A percentile compares a stretch with the other conserved stretches of the same genome.
phyloP scores from a whole-genome alignment of 2,888 invertebrate species.

The Liopterus haemorrhoidalis region DNA sequence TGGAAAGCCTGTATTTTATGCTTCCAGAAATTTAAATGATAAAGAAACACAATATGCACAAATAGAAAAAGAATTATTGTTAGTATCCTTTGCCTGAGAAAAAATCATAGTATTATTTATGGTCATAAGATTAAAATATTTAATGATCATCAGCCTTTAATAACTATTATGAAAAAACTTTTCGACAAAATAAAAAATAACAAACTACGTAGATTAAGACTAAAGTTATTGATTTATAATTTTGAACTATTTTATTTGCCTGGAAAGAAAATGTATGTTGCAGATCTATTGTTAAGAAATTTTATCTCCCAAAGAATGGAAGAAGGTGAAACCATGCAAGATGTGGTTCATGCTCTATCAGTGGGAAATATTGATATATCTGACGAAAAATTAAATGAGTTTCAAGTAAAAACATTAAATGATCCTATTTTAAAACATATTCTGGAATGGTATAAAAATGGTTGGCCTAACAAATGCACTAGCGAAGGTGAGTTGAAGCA shows the following conservation, averaged over 20 bases:
- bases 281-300: slow-evolving; percentile 10
- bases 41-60: neutral
- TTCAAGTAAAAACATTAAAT: slow-evolving; percentile 10
- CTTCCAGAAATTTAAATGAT: neutral
- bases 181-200: neutral
- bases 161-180: neutral
- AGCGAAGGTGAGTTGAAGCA: slow-evolving; percentile 13
- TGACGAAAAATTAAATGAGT: slow-evolving; percentile 6
- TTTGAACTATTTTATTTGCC: neutral
- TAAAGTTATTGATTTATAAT: neutral
- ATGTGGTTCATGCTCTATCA: slow-evolving; percentile 9
- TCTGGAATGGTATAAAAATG: slow-evolving; percentile 6
- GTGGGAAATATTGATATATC: slow-evolving; percentile 10
- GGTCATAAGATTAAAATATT: slow-evolving; percentile 1
- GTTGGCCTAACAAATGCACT: slow-evolving; percentile 18
- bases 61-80: neutral
- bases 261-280: slow-evolving; percentile 4
- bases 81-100: too few relatives aligned
- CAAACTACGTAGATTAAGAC: slow-evolving; percentile 1
- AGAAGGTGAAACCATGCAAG: slow-evolving; percentile 1
- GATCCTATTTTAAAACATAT: slow-evolving; percentile 8
- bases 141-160: slow-evolving; percentile 1
- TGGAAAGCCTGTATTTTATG: neutral
- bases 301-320: slow-evolving; percentile 3
- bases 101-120: neutral